Base-by-base conservation (phyloP, 2,888 invertebrate species). In the Hydraecia micacea region DNA sequence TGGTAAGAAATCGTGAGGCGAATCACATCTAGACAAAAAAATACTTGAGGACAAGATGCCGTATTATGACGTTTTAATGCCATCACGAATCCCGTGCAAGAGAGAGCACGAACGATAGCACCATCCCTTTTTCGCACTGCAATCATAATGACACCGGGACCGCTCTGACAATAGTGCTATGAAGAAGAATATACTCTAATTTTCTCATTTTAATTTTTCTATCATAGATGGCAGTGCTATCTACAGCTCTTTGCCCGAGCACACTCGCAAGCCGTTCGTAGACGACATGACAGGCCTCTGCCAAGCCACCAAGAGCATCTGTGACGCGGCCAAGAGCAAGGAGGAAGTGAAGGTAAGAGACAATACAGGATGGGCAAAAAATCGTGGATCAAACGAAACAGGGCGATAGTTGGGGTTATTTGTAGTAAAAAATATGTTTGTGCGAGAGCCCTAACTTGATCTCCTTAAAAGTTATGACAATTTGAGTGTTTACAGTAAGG, bases 201-300 rank as follows among this genome's bases (percentile, higher is more conserved):
- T 62, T 62, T 62, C 15, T 15, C 0, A 39, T 39, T 39, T 25
- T 25, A 7, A 65, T 39, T 25, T 65, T 15, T 25, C 32, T 55
- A 11, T 82, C 78, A 0, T 73, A 95, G 95, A 93, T 65, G 93
- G 92, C 1, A 90, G 85, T 49, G 79, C 88, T 0, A 86, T 95
- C 4, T 89, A 92, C 75, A 89, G 89, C 11, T 83, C 90, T 0
- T 73, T 91, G 46, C 86, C 88, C 5, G 92, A 91, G 0, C 77
- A 86, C 9, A 81, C 87, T 0, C 88, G 91, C 21, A 83, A 89
- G 52, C 81, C 86, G 1, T 93, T 95, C 82, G 32, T 94, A 6
- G 88, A 90, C 0, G 92, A 94, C 52, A 86, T 93, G 75, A 39
- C 91, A 32, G 90, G 87, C 0, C 85, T 94, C 60, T 93, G 94